Conservation (phyloP, 1,140 invertebrate species). For the Drosophila neocordata region DNA sequence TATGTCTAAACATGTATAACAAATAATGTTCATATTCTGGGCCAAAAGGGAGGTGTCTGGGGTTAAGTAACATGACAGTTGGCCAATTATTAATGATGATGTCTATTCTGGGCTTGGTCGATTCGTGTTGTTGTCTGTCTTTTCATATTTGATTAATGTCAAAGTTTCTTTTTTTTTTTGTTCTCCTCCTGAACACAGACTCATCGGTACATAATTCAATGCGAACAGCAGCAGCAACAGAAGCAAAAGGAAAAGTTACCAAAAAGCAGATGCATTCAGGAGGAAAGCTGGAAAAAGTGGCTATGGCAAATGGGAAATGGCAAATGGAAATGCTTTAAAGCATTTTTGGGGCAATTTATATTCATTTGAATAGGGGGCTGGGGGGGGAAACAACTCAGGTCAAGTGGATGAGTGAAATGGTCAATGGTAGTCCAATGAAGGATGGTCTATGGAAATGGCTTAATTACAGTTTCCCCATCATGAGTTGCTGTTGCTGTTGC, state of each 20-base stretch:
- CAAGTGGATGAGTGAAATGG: neutral
- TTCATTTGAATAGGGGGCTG: neutral
- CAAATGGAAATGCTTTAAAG: constrained; percentile 7
- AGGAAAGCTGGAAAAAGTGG: neutral
- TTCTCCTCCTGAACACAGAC: neutral
- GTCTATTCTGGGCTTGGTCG: neutral
- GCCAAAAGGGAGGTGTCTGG: constrained; percentile 1
- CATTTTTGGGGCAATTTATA: constrained; percentile 6
- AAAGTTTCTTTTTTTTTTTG: neutral
- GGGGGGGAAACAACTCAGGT: neutral
- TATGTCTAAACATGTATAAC: constrained; percentile 10
- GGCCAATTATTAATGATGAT: constrained; percentile 53
- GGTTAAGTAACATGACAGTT: constrained; percentile 48
- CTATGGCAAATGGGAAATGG: neutral
- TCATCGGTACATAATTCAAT: constrained; percentile 16
- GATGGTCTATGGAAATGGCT: neutral
- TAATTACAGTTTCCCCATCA: constrained; percentile 1
- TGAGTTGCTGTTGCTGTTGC: neutral
- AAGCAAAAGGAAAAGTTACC: neutral
- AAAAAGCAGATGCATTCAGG: neutral
- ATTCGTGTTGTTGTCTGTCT: constrained; percentile 6
- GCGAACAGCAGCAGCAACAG: neutral
- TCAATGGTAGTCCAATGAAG: neutral
- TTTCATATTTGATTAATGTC: constrained; percentile 44
- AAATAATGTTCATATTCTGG: neutral